phyloP scores from a whole-genome alignment of 1,140 invertebrate genomes.

The Papilio polytes region DNA sequence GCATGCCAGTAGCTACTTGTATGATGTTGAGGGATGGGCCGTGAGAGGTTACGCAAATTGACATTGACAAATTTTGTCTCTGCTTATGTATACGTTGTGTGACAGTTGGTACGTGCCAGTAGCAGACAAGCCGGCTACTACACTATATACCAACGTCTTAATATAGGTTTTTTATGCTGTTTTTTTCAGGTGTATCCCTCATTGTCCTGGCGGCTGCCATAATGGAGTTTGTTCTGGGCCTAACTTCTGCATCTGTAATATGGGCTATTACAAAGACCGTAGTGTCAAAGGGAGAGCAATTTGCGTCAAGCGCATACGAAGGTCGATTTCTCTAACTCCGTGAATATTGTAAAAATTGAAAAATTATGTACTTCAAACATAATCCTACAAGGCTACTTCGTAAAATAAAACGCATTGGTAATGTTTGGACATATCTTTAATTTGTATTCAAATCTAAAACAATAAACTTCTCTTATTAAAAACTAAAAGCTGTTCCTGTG shows the following conservation, averaged over 20 bases:
- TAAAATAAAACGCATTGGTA: not conserved
- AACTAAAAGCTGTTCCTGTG: not conserved
- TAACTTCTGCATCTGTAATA: slow-evolving; percentile 84
- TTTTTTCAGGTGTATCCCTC: slow-evolving; percentile 78
- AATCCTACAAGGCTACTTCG: not conserved
- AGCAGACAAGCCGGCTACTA: no score
- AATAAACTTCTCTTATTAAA: not conserved
- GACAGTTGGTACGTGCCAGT: no score
- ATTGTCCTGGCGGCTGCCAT: slow-evolving; percentile 85
- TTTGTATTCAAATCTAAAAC: not conserved
- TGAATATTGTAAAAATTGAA: not conserved
- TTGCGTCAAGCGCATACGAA: slow-evolving; percentile 81
- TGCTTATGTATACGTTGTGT: no score
- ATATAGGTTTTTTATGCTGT: not conserved
- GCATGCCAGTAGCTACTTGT: no score
- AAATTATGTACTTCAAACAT: not conserved
- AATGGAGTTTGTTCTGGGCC: slow-evolving; percentile 86
- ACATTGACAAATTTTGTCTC: no score
- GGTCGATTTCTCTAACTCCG: slow-evolving; percentile 44
- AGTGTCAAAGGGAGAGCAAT: slow-evolving; percentile 87
- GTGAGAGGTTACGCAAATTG: no score
- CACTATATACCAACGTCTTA: not conserved
- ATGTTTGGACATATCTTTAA: not conserved
- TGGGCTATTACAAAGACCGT: slow-evolving; percentile 85
- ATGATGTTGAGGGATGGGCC: no score